Conservation (phyloP, 2,113 vertebrate species). For the Lepus europaeus region DNA sequence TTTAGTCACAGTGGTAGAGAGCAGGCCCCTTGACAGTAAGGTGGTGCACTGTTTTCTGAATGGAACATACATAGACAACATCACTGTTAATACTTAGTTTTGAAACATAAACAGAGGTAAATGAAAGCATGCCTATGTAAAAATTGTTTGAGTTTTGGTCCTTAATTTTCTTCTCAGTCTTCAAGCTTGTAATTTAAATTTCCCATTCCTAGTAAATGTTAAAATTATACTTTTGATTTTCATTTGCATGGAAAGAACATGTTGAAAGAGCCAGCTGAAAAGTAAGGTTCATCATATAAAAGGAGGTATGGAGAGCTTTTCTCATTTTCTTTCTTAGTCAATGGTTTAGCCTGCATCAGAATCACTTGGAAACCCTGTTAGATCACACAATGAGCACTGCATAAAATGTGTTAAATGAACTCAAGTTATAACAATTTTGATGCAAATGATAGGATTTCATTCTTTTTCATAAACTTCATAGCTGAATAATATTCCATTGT, state of each 20-base stretch:
- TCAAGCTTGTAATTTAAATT: neutral
- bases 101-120: neutral
- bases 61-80: constrained; percentile 10
- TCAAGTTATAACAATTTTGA: too few relatives aligned
- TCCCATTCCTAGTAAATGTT: neutral
- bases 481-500: too few relatives aligned
- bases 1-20: constrained; percentile 61
- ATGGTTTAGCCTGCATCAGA: neutral
- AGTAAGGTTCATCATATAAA: neutral
- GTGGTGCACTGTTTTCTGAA: constrained; percentile 60
- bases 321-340: neutral
- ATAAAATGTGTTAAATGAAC: neutral
- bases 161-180: neutral
- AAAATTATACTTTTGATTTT: neutral
- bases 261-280: neutral
- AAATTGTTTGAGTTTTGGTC: neutral
- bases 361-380: neutral
- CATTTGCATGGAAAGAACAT: neutral
- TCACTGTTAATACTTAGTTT: neutral
- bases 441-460: too few relatives aligned
- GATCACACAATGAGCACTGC: neutral
- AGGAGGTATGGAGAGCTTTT: neutral
- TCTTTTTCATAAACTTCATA: too few relatives aligned
- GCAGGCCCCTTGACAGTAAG: constrained; percentile 50
- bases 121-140: neutral